Percentiles rank a stretch among this genome's conserved stretches.
Conservation (phyloP, 2,888 invertebrate genomes). For the Drymonia ruficornis region DNA sequence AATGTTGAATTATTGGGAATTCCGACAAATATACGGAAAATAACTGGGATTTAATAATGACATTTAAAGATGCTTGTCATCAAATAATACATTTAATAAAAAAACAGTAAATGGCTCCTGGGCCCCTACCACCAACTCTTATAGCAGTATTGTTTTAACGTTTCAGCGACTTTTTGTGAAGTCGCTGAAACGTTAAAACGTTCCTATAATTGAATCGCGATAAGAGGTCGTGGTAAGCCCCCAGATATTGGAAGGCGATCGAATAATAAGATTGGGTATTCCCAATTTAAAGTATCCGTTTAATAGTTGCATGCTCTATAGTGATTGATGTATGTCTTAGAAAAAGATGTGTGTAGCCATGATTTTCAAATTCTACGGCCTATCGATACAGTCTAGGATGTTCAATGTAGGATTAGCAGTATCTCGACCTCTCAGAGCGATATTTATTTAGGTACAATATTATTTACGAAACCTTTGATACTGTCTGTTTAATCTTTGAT, state of each 20-base stretch:
- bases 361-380: conserved; percentile 62
- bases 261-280: conserved; percentile 16
- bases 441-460: conserved; percentile 33
- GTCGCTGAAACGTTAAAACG: too few relatives aligned
- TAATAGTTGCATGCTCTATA: conserved; percentile 73
- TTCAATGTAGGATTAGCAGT: conserved; percentile 37
- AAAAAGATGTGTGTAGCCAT: conserved; percentile 65
- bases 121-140: too few relatives aligned
- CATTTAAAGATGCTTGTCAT: too few relatives aligned
- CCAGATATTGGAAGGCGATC: background rate
- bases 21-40: conserved; percentile 1
- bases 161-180: too few relatives aligned
- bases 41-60: too few relatives aligned
- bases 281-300: conserved; percentile 31
- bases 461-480: conserved; percentile 43
- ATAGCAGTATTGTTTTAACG: too few relatives aligned
- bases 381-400: conserved; percentile 53
- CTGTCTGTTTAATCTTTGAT: conserved; percentile 40
- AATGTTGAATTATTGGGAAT: conserved; percentile 14
- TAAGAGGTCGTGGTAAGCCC: too few relatives aligned
- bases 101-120: too few relatives aligned
- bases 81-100: too few relatives aligned
- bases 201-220: too few relatives aligned
- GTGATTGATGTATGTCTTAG: conserved; percentile 68
- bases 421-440: conserved; percentile 34